Evolutionary conservation across 2,113 vertebrate species (phyloP).

Genomic region (Phocoena sinus): DNA sequence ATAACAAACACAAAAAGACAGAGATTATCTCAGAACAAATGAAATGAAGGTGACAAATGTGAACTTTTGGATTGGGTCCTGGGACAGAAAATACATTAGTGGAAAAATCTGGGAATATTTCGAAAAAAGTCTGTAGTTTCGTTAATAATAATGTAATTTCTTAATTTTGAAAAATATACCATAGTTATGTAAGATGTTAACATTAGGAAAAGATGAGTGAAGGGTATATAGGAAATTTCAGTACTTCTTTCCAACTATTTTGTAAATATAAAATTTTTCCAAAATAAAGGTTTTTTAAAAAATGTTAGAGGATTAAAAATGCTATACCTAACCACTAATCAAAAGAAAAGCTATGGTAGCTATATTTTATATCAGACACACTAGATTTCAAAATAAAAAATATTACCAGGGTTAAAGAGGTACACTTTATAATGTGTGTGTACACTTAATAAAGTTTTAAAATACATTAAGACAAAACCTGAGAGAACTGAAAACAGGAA

Average conservation of each 20-base stretch:
- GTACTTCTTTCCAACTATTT: not conserved
- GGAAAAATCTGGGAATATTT: not conserved
- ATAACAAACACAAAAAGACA: not conserved
- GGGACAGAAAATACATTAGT: not conserved
- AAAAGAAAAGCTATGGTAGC: not conserved
- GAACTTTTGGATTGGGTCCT: not conserved
- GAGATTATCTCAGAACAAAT: not conserved
- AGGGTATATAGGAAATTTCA: not conserved
- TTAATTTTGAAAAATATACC: not conserved
- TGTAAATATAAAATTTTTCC: not conserved
- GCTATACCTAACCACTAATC: not conserved
- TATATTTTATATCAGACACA: not conserved
- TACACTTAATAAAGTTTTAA: not conserved
- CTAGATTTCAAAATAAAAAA: not conserved
- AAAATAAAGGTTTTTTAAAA: not conserved
- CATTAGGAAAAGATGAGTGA: not conserved
- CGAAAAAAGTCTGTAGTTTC: not conserved
- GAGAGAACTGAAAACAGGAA: not conserved
- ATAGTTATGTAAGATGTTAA: not conserved
- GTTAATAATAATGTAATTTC: not conserved
- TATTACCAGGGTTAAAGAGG: not conserved
- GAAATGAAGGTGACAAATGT: not conserved
- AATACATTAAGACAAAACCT: not conserved
- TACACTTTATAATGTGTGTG: not conserved
- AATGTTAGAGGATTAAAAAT: not conserved